Base-by-base conservation (phyloP, 2,113 vertebrate genomes). In the Neodontobutis hainanensis region DNA sequence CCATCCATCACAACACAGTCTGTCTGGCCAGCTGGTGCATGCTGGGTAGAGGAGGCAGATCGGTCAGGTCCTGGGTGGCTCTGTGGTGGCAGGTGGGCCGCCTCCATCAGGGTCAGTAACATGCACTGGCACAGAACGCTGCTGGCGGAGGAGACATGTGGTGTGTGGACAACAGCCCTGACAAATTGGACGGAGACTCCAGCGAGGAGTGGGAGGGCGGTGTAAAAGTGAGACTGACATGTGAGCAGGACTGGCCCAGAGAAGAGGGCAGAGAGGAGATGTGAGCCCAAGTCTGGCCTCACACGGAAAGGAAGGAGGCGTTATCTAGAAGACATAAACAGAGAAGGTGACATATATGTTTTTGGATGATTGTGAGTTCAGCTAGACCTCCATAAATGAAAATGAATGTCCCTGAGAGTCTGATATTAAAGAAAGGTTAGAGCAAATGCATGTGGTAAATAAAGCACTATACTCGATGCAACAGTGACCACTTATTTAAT, bases 111-210 rank as follows among this genome's bases (percentile, higher is more conserved):
- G 83, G 83, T 73, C 66, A 0, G 32, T 63, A 49, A 80, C 69
- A 74, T 84, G 78, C 45, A 62, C 70, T 77, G 85, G 84, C 81
- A 78, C 73, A 71, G 78, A 80, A 34, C 76, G 62, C 80, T 66
- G 40, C 67, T 65, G 70, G 55, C 57, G 62, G 60, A 16, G 51
- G 53, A 27, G 53, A 67, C 5, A 1, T 35, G 2, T 36, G 46
- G 53, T 8, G 7, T 48, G 63, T 63, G 71, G 53, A 69, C 48
- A 3, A 2, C 16, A 53, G 70, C 50, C 53, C 62, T 83, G 83
- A 86, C 80, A 90, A 89, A 90, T 86, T 84, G 80, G 78, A 85
- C 83, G 51, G 81, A 80, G 80, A 65, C 81, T 82, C 78, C 77
- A 64, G 79, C 64, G 69, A 80, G 70, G 66, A 53, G n/a, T 5